These are phyloP conservation scores for Rapana venosa DNA, from an alignment of 2,888 invertebrate genomes.

Conservation along the genomic window DNA sequence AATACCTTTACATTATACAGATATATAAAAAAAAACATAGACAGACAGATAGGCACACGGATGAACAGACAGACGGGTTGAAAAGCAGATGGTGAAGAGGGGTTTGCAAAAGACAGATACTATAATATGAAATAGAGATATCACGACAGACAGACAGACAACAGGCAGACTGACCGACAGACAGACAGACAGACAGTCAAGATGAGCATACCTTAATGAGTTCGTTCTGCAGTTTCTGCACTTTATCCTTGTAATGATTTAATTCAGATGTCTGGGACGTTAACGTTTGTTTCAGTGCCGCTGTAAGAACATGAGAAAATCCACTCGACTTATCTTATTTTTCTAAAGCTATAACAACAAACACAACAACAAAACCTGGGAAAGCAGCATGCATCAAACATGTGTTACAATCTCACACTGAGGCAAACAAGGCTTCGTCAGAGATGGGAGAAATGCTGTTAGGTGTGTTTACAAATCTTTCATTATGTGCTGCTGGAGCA, in stretches of 20 bases:
- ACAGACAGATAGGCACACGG: neutral
- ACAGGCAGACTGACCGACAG: neutral
- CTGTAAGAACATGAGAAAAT: constrained; percentile 53
- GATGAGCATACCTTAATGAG: constrained; percentile 71
- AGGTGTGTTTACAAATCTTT: no score
- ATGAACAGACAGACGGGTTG: neutral
- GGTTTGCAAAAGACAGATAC: neutral
- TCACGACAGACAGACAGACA: neutral
- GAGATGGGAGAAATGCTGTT: no score
- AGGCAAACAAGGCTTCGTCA: no score
- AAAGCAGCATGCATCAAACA: no score
- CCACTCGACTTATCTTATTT: no score
- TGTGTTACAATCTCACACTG: no score
- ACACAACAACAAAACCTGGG: no score
- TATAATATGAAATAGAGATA: neutral
- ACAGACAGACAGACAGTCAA: neutral
- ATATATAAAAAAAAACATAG: neutral
- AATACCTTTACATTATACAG: neutral
- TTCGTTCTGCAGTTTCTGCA: constrained; percentile 75
- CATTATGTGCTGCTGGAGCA: no score
- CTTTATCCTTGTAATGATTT: constrained; percentile 71
- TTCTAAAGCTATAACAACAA: no score
- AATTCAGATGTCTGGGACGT: constrained; percentile 69
- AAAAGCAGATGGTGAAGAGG: neutral
- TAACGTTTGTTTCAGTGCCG: constrained; percentile 72